These are phyloP conservation scores for Bombus pascuorum DNA, from an alignment of 1,140 invertebrate species.

Conservation along the genomic window DNA sequence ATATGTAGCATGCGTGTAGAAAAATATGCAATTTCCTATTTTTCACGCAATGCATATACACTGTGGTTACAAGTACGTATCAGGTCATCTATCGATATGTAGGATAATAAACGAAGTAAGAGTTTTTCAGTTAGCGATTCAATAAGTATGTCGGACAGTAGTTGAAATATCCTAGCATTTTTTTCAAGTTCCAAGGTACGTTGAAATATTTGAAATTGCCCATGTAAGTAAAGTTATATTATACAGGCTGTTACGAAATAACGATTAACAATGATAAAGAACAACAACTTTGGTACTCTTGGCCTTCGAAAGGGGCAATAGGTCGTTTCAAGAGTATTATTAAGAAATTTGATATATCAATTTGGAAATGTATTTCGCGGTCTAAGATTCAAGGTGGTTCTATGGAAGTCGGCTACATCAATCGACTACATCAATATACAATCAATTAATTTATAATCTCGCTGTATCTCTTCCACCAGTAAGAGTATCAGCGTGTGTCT, in stretches of 20 bases:
- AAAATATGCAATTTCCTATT: neutral
- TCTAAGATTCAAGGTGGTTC: neutral
- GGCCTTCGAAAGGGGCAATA: neutral
- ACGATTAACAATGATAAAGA: neutral
- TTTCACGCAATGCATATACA: too few species aligned
- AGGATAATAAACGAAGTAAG: too few species aligned
- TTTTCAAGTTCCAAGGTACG: neutral
- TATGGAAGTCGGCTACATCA: too few species aligned
- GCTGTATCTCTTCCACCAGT: neutral
- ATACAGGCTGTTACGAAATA: neutral
- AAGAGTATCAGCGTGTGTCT: neutral
- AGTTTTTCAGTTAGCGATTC: too few species aligned
- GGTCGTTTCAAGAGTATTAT: neutral
- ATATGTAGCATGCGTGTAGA: too few species aligned
- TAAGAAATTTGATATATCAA: too few species aligned
- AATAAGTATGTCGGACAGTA: too few species aligned
- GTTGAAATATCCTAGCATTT: neutral
- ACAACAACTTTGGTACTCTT: neutral
- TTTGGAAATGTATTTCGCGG: neutral
- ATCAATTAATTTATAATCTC: neutral
- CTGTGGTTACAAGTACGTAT: too few species aligned
- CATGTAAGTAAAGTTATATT: neutral
- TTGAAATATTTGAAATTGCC: neutral
- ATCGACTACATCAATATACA: neutral
- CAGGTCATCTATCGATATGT: neutral